Evolutionary conservation across 2,797 vertebrate species (phyloP).

Genomic region (Chaunax sp.): DNA sequence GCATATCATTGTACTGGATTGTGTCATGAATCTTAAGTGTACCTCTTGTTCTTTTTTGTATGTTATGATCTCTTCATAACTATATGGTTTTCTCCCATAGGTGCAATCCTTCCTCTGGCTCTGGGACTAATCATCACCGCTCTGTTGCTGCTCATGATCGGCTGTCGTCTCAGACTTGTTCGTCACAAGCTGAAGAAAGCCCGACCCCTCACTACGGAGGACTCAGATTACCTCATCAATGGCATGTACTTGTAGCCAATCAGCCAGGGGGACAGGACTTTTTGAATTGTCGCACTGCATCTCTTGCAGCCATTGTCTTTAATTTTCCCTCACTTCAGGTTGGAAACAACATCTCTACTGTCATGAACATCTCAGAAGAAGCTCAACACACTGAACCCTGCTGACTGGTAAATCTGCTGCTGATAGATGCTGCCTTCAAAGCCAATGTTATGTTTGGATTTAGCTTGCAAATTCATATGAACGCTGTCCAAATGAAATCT

Average conservation of each 20-base stretch:
- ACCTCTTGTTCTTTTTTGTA: background rate
- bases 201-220: slow-evolving; percentile 94
- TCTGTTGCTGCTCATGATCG: slow-evolving; percentile 94
- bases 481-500: slow-evolving; percentile 30
- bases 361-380: slow-evolving; percentile 23
- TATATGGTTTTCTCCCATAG: slow-evolving; percentile 70
- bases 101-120: slow-evolving; percentile 93
- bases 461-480: slow-evolving; percentile 29
- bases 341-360: slow-evolving; percentile 30
- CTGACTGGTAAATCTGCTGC: slow-evolving; percentile 34
- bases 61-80: accelerated
- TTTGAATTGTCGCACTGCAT: slow-evolving; percentile 31
- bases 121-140: slow-evolving; percentile 93
- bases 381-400: background rate
- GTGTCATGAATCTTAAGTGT: background rate
- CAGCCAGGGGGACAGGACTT: slow-evolving; percentile 10
- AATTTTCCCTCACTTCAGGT: slow-evolving; percentile 26
- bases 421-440: slow-evolving; percentile 44
- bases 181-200: slow-evolving; percentile 95
- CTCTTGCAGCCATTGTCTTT: slow-evolving; percentile 27
- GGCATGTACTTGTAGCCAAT: slow-evolving; percentile 93
- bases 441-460: slow-evolving; percentile 31
- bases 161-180: slow-evolving; percentile 91
- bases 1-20: background rate
- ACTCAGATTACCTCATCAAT: slow-evolving; percentile 99